These are phyloP conservation scores for Laspeyria flexula DNA, from an alignment of 2,888 invertebrate species.

Conservation along the genomic window DNA sequence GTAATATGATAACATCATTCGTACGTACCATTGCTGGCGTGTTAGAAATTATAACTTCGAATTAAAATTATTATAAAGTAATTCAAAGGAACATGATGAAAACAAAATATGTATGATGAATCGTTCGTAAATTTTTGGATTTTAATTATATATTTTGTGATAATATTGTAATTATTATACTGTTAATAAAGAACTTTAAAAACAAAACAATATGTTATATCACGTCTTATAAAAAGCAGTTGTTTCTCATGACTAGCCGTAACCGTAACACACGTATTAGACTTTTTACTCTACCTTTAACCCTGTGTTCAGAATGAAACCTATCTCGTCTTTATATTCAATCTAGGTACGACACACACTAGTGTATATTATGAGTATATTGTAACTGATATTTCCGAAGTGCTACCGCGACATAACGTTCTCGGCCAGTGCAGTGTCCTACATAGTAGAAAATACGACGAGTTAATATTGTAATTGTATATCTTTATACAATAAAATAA, in stretches of 20 bases:
- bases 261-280: not conserved
- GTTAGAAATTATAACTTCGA: too few species aligned
- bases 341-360: not conserved
- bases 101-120: too few species aligned
- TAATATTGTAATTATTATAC: too few species aligned
- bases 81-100: too few species aligned
- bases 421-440: slow-evolving; percentile 46
- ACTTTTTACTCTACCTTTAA: not conserved
- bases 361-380: slow-evolving; percentile 19
- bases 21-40: too few species aligned
- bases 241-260: not conserved
- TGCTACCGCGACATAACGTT: slow-evolving; percentile 9
- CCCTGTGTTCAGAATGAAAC: not conserved
- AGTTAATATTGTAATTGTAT: too few species aligned
- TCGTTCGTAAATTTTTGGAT: too few species aligned
- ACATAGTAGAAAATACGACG: slow-evolving; percentile 53
- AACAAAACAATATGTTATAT: not conserved
- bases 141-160: too few species aligned
- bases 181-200: too few species aligned
- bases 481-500: too few species aligned
- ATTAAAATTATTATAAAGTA: too few species aligned
- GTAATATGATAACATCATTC: too few species aligned
- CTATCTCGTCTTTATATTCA: slow-evolving; percentile 1
- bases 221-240: not conserved
- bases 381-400: slow-evolving; percentile 61